A percentile compares a stretch with the other conserved stretches of the same genome.
These are phyloP conservation scores for Tinea trinotella DNA, from an alignment of 2,888 invertebrate genomes.

Conservation along the genomic window DNA sequence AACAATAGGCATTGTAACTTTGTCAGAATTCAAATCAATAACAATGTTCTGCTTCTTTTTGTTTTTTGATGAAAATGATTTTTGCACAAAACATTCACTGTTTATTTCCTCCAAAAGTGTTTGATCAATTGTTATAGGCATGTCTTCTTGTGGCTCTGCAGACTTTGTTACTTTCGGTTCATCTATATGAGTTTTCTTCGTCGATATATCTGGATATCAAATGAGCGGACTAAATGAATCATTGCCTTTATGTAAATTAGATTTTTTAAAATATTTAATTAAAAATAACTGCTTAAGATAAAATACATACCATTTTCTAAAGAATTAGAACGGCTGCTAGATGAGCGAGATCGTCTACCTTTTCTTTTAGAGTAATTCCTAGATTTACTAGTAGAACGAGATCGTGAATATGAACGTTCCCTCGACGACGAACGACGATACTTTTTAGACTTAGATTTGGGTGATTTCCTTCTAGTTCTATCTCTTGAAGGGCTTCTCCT, in stretches of 20 bases:
- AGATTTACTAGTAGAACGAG: slow-evolving; percentile 45
- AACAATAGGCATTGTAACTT: slow-evolving; percentile 76
- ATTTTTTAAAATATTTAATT: too few relatives aligned
- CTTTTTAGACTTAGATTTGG: slow-evolving; percentile 39
- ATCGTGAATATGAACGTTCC: slow-evolving; percentile 45
- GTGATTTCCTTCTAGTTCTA: slow-evolving; percentile 44
- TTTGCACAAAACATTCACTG: slow-evolving; percentile 77
- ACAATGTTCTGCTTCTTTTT: slow-evolving; percentile 80
- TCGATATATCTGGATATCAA: slow-evolving; percentile 28
- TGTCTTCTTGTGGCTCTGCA: slow-evolving; percentile 63
- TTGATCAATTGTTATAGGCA: slow-evolving; percentile 67
- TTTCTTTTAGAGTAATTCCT: slow-evolving; percentile 43
- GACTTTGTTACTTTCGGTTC: slow-evolving; percentile 66
- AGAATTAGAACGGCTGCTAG: slow-evolving; percentile 51
- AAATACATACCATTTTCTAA: slow-evolving; percentile 56
- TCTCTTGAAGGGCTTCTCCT: slow-evolving; percentile 57
- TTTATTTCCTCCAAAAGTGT: slow-evolving; percentile 80
- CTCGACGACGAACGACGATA: slow-evolving; percentile 26
- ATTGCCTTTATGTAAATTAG: slow-evolving; percentile 40
- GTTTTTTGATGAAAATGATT: slow-evolving; percentile 69
- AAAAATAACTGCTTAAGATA: too few relatives aligned
- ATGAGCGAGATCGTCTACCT: slow-evolving; percentile 34
- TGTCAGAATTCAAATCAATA: slow-evolving; percentile 80
- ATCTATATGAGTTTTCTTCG: slow-evolving; percentile 43
- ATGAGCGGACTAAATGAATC: slow-evolving; percentile 51